Percentiles rank a stretch among this genome's conserved stretches.
These are phyloP conservation scores for Caenorhabditis uteleia DNA, from an alignment of 2,888 invertebrate species.

Conservation along the genomic window DNA sequence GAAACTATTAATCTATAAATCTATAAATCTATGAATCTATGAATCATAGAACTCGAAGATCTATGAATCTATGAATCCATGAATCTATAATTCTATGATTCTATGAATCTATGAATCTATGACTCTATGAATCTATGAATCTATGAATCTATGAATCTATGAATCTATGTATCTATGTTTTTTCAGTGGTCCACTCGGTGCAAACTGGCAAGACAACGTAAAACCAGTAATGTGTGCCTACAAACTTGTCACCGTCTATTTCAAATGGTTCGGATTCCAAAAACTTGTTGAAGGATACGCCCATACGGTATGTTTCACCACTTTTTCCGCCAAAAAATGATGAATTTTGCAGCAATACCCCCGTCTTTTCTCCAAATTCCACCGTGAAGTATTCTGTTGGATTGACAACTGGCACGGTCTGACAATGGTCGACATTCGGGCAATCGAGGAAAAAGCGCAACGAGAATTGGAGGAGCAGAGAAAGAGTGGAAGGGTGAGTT, in stretches of 20 bases:
- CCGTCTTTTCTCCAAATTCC: slow-evolving; percentile 94
- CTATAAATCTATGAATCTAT: too few species aligned
- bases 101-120: too few species aligned
- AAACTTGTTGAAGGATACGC: slow-evolving; percentile 81
- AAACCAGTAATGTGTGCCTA: slow-evolving; percentile 90
- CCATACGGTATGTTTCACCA: slow-evolving; percentile 53
- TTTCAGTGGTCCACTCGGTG: slow-evolving; percentile 81
- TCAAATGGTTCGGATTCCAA: slow-evolving; percentile 97
- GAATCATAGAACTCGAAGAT: too few species aligned
- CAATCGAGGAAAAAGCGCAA: slow-evolving; percentile 92
- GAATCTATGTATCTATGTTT: neutral
- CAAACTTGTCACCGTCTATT: slow-evolving; percentile 94
- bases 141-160: neutral
- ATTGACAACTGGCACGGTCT: slow-evolving; percentile 97
- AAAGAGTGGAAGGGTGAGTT: slow-evolving; percentile 47
- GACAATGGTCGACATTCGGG: slow-evolving; percentile 96
- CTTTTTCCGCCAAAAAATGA: slow-evolving; percentile 1
- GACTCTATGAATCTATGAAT: too few species aligned
- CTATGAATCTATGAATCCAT: too few species aligned
- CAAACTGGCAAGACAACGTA: slow-evolving; percentile 51
- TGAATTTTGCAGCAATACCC: slow-evolving; percentile 66
- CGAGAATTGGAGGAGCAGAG: slow-evolving; percentile 57
- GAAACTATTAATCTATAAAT: too few species aligned
- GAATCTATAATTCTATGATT: too few species aligned
- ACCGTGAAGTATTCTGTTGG: slow-evolving; percentile 98